Conservation (phyloP, 2,797 vertebrate genomes). For the Pitangus sulphuratus region DNA sequence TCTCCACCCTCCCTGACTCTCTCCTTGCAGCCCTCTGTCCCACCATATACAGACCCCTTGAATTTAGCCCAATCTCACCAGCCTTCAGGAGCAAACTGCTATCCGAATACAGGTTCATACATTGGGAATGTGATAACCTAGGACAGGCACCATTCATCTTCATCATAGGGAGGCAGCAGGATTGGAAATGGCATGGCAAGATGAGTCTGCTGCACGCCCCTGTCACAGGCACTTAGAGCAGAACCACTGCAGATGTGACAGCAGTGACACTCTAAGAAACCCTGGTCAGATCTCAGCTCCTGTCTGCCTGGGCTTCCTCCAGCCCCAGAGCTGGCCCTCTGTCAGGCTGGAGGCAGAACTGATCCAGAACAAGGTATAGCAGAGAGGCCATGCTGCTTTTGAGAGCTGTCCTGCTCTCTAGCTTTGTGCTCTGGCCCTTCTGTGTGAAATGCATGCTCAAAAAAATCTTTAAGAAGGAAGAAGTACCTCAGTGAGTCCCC, state of each 20-base stretch:
- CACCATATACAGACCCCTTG: background rate
- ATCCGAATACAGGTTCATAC: background rate
- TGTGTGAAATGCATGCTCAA: background rate
- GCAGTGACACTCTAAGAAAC: background rate
- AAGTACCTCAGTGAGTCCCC: background rate
- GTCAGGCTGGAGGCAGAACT: background rate
- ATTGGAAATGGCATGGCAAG: conserved; percentile 37
- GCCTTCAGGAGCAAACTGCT: background rate
- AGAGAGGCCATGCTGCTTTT: background rate
- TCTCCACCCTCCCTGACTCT: background rate
- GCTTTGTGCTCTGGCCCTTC: background rate
- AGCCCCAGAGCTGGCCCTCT: background rate
- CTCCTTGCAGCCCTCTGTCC: background rate
- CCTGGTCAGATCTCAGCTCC: background rate
- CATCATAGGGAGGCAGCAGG: background rate
- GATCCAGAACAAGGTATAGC: background rate
- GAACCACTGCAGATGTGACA: background rate
- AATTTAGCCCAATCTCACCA: background rate
- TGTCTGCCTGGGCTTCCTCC: background rate
- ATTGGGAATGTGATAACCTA: background rate
- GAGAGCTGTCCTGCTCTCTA: background rate
- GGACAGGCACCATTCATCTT: conserved; percentile 57
- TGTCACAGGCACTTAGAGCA: conserved; percentile 31
- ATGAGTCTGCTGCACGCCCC: background rate
- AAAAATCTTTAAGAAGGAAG: background rate